Conservation (phyloP, 2,888 invertebrate genomes). For the Microctonus brassicae region DNA sequence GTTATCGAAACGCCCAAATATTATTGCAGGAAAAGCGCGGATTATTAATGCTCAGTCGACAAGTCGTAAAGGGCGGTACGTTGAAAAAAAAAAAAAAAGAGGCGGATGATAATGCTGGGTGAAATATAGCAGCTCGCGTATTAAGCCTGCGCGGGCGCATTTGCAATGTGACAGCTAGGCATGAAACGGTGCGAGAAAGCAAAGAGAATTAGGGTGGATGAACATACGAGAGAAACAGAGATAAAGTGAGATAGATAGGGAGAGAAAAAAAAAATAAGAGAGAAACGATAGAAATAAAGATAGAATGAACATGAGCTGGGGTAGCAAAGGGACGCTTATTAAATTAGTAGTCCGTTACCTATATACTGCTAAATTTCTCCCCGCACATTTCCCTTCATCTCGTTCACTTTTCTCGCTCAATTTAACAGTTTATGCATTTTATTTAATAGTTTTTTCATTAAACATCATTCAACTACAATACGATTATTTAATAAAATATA, state of each 20-base stretch:
- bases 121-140: conserved; percentile 56
- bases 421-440: conserved; percentile 14
- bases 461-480: neutral
- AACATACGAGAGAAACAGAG: conserved; percentile 25
- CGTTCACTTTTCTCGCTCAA: neutral
- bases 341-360: conserved; percentile 51
- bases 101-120: conserved; percentile 58
- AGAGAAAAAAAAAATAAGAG: conserved; percentile 33
- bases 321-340: conserved; percentile 53
- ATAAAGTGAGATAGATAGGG: conserved; percentile 21
- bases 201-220: conserved; percentile 42
- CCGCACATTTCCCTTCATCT: conserved; percentile 14
- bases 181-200: conserved; percentile 46
- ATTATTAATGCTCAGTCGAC: conserved; percentile 62
- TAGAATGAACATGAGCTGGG: conserved; percentile 21
- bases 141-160: conserved; percentile 53
- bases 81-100: conserved; percentile 48
- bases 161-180: conserved; percentile 55
- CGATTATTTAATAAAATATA: neutral
- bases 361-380: conserved; percentile 30
- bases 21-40: conserved; percentile 52
- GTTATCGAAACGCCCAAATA: conserved; percentile 48
- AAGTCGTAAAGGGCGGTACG: conserved; percentile 58
- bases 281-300: conserved; percentile 37
- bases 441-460: neutral